Evolutionary conservation across 2,113 vertebrate genomes (phyloP).

Genomic region (Embiotoca jacksoni): DNA sequence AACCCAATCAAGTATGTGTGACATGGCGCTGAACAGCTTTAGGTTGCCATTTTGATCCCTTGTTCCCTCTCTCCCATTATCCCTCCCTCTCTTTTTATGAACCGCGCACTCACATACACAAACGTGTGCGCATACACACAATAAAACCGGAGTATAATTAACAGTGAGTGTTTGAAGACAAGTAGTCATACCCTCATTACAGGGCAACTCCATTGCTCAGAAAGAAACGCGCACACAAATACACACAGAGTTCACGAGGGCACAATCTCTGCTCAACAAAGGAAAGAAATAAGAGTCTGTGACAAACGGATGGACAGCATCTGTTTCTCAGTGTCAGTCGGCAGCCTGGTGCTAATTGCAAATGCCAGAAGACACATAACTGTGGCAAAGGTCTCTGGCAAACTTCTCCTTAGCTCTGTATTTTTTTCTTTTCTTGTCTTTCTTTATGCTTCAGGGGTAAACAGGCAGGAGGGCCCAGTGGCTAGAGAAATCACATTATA

Average conservation of each 20-base stretch:
- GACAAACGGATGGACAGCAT: constrained; percentile 78
- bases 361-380: constrained; percentile 77
- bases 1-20: constrained; percentile 25
- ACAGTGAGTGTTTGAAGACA: constrained; percentile 58
- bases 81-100: constrained; percentile 3
- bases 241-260: constrained; percentile 22
- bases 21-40: constrained; percentile 42
- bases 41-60: constrained; percentile 37
- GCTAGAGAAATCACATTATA: constrained; percentile 77
- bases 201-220: constrained; percentile 40
- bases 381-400: constrained; percentile 72
- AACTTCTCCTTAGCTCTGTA: constrained; percentile 47
- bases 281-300: constrained; percentile 54
- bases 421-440: constrained; percentile 11
- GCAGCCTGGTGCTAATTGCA: constrained; percentile 79
- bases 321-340: constrained; percentile 72
- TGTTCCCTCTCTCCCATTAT: constrained; percentile 7
- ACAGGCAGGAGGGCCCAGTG: constrained; percentile 73
- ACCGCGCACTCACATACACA: constrained; percentile 6
- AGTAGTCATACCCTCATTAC: constrained; percentile 69
- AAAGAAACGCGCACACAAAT: constrained; percentile 19
- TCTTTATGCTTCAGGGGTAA: constrained; percentile 79
- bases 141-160: constrained; percentile 64
- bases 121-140: constrained; percentile 1
- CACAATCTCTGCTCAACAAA: constrained; percentile 53